These are phyloP conservation scores for Bufo bufo DNA, from an alignment of 2,113 vertebrate species.

Conservation along the genomic window DNA sequence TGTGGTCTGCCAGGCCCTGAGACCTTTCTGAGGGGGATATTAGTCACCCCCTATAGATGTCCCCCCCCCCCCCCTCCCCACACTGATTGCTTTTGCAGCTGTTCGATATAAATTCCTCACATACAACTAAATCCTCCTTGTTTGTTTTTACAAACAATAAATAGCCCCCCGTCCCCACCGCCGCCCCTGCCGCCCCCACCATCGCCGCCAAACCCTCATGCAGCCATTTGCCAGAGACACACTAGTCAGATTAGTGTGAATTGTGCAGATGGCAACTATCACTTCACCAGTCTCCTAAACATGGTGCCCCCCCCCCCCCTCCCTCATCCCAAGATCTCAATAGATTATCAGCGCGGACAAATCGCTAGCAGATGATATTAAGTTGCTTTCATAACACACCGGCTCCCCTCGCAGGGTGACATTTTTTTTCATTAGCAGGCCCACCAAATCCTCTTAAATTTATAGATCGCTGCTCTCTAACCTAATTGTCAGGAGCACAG, in stretches of 20 bases:
- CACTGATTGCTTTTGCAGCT: slow-evolving; percentile 97
- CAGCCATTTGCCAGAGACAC: slow-evolving; percentile 74
- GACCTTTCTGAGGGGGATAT: slow-evolving; percentile 37
- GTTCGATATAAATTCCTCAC: slow-evolving; percentile 92
- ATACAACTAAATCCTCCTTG: slow-evolving; percentile 90
- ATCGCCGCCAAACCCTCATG: slow-evolving; percentile 78
- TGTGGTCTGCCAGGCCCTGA: slow-evolving; percentile 49
- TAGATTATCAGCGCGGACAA: slow-evolving; percentile 79
- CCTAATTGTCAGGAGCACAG: slow-evolving; percentile 81
- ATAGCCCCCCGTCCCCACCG: slow-evolving; percentile 82
- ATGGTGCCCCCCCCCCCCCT: slow-evolving; percentile 60
- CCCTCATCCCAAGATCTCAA: slow-evolving; percentile 72
- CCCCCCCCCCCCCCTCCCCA: slow-evolving; percentile 66
- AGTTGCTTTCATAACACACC: slow-evolving; percentile 79
- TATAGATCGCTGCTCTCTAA: slow-evolving; percentile 80
- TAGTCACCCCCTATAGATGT: slow-evolving; percentile 56
- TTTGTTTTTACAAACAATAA: slow-evolving; percentile 99
- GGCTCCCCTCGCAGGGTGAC: slow-evolving; percentile 79
- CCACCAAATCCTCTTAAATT: slow-evolving; percentile 79
- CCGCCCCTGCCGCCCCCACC: slow-evolving; percentile 49
- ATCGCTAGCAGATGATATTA: slow-evolving; percentile 89
- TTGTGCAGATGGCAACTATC: slow-evolving; percentile 87
- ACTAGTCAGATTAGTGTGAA: slow-evolving; percentile 71
- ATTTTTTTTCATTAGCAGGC: slow-evolving; percentile 80
- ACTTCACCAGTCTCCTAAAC: slow-evolving; percentile 79